Evolutionary conservation across 2,113 vertebrate genomes (phyloP), one percentile per base, ranked within the genome.

Genomic region (Dicerorhinus sumatrensis): DNA sequence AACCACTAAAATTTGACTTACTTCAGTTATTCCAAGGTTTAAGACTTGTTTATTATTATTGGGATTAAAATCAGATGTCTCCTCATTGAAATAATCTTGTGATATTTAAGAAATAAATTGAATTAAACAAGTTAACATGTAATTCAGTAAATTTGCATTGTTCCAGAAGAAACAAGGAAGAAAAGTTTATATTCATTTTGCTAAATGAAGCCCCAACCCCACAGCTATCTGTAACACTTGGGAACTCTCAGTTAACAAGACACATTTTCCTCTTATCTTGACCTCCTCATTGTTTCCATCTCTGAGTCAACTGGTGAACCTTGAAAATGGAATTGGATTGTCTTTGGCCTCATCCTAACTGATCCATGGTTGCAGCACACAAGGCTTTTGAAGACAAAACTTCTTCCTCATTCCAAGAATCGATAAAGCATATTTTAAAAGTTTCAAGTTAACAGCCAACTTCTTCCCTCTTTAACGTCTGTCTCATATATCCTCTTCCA

Each of bases 141-240:
- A 93, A 70, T 36, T 89, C 72, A 95, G 60, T 29, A 94, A 97
- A 91, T 84, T 16, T 10, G 65, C 85, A n/a, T 65, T 60, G 60
- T 75, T 69, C 85, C 62, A 76, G 27, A 81, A 82, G 36, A 92
- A 97, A 92, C 72, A 83, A 87, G 29, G 13, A 89, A 77, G 63
- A 69, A 90, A 96, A 63, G 48, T 70, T 92, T 83, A 58, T 96
- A 87, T 90, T 70, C n/a, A 62, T 77, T 97, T 91, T 65, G 51
- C 29, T 54, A 87, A 76, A 60, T 48, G 33, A 94, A 81, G 85
- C 21, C 54, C 18, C 31, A 51, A 72, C 3, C 16, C 12, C 20
- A 51, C 33, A 86, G 18, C 46, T 81, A 29, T 73, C 39, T 33
- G 14, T 69, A 88, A 73, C 5, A 36, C n/a, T 79, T 36, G 31